phyloP scores from a whole-genome alignment of 2,113 vertebrate genomes.

The Sander vitreus region DNA sequence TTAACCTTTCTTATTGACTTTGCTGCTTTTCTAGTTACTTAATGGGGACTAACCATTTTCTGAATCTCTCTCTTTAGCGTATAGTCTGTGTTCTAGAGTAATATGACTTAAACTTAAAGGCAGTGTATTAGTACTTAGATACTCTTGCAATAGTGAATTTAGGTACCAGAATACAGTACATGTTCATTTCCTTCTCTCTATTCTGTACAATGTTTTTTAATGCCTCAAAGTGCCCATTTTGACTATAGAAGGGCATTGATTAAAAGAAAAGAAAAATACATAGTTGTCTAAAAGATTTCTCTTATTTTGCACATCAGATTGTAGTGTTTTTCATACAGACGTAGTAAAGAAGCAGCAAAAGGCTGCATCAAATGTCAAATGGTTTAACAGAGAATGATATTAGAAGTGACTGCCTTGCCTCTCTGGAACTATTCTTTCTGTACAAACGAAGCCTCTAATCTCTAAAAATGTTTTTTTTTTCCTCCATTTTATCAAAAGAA shows the following conservation, averaged over 20 bases:
- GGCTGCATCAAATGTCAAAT: conserved; percentile 34
- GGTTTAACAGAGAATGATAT: conserved; percentile 48
- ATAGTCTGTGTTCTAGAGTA: conserved; percentile 75
- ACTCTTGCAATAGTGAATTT: conserved; percentile 75
- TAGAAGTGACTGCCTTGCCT: conserved; percentile 58
- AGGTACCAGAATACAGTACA: conserved; percentile 74
- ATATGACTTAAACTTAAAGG: conserved; percentile 59
- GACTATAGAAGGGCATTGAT: conserved; percentile 61
- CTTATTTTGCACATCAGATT: conserved; percentile 76
- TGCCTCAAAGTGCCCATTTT: conserved; percentile 82
- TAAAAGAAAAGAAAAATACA: conserved; percentile 52
- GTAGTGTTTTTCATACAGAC: conserved; percentile 43
- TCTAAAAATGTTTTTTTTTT: conserved; percentile 5
- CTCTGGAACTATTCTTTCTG: conserved; percentile 59
- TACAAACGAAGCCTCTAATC: conserved; percentile 54
- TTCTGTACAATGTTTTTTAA: conserved; percentile 74
- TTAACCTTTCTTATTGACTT: conserved; percentile 44
- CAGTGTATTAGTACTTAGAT: conserved; percentile 75
- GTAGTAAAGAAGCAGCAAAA: conserved; percentile 32
- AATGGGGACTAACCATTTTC: conserved; percentile 55
- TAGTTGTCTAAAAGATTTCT: conserved; percentile 47
- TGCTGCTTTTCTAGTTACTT: conserved; percentile 61
- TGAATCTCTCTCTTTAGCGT: conserved; percentile 63
- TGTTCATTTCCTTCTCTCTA: conserved; percentile 60
- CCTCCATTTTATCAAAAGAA: conserved; percentile 28